Percentiles rank a stretch among this genome's conserved stretches.
Conservation (phyloP, 2,888 invertebrate species). For the Phania funesta region DNA sequence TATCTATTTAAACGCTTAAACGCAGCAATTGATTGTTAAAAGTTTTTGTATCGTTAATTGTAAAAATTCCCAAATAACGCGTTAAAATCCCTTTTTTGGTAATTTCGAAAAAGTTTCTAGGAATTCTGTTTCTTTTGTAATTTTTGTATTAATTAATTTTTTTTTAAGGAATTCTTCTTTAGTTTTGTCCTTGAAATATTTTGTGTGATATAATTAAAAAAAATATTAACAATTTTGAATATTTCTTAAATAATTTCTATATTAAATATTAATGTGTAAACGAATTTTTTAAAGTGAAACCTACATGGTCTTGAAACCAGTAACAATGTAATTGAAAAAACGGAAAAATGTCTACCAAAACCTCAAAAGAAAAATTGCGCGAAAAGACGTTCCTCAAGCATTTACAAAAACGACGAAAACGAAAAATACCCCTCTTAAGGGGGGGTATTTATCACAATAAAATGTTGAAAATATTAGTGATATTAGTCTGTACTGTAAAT, state of each 20-base stretch:
- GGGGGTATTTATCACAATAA: slow-evolving; percentile 63
- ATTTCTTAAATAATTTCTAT: slow-evolving; percentile 40
- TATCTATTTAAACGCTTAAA: no score
- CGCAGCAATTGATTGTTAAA: no score
- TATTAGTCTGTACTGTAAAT: slow-evolving; percentile 55
- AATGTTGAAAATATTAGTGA: slow-evolving; percentile 62
- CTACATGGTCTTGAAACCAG: not conserved
- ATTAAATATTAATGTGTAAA: not conserved
- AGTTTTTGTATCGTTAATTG: no score
- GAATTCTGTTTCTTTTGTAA: no score
- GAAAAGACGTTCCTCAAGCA: slow-evolving; percentile 70
- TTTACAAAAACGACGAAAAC: slow-evolving; percentile 64
- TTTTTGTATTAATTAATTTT: no score
- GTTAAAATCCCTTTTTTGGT: no score
- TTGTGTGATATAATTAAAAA: not conserved
- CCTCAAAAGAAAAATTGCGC: slow-evolving; percentile 67
- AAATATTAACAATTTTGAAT: slow-evolving; percentile 49
- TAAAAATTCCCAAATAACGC: no score
- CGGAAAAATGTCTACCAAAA: slow-evolving; percentile 51
- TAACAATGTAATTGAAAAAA: slow-evolving; percentile 56
- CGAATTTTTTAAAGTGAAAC: not conserved
- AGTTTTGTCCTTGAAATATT: no score
- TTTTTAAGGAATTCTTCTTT: not conserved
- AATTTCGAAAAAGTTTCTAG: no score
- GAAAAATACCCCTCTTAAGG: slow-evolving; percentile 46